These are phyloP conservation scores for Agrotis segetum DNA, from an alignment of 2,888 invertebrate species.

Conservation along the genomic window DNA sequence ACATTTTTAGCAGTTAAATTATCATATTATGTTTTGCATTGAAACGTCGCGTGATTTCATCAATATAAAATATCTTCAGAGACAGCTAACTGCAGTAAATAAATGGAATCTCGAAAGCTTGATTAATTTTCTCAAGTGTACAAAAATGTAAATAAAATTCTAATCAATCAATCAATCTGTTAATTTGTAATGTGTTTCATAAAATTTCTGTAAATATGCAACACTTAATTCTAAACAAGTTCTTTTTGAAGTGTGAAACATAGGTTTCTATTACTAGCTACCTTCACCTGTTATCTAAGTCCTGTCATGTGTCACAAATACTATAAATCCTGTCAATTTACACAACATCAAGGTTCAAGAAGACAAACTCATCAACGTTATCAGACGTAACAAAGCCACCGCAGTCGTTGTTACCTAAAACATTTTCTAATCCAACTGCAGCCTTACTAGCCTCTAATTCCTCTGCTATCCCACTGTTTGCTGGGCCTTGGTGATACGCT, in stretches of 20 bases:
- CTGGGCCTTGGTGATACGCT: constrained; percentile 76
- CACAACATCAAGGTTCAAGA: constrained; percentile 46
- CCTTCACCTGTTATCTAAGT: neutral
- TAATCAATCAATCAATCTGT: neutral
- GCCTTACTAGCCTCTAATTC: constrained; percentile 66
- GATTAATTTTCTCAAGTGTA: neutral
- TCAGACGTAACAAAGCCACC: constrained; percentile 60
- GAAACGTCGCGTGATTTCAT: neutral
- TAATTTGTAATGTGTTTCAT: no score
- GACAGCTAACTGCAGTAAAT: neutral
- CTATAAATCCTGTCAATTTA: constrained; percentile 42
- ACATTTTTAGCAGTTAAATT: neutral
- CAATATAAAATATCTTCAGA: neutral
- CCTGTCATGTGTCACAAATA: constrained; percentile 14
- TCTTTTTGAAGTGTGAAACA: neutral
- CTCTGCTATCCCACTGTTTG: constrained; percentile 72
- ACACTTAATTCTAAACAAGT: no score
- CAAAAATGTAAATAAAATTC: neutral
- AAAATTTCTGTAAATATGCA: no score
- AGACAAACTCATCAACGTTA: constrained; percentile 57
- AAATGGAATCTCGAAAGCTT: neutral
- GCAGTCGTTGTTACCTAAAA: constrained; percentile 51
- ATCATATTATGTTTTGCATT: neutral
- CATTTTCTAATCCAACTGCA: constrained; percentile 60
- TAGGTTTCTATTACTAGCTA: neutral